Evolutionary conservation across 2,113 vertebrate species (phyloP).

Genomic region (Pleuronectes platessa): DNA sequence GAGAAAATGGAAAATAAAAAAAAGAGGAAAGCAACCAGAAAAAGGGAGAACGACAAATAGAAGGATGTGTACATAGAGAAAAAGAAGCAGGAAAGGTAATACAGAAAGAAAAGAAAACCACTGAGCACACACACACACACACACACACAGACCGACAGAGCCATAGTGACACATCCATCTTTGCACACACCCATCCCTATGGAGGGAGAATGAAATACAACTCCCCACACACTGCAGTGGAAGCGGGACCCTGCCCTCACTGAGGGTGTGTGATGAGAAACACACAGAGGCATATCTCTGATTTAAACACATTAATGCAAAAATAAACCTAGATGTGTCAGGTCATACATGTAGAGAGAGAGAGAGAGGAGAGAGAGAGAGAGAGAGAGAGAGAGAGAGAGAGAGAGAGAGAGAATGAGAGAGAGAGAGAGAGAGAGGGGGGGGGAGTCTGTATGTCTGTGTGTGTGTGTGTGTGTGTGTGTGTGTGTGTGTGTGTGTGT

Average conservation of each 20-base stretch:
- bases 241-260: slow-evolving; percentile 28
- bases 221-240: slow-evolving; percentile 33
- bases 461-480: neutral
- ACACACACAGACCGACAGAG: neutral
- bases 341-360: neutral
- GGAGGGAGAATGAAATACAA: slow-evolving; percentile 30
- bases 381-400: too few relatives aligned
- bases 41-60: neutral
- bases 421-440: too few relatives aligned
- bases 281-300: neutral
- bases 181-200: too few relatives aligned
- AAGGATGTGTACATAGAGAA: neutral
- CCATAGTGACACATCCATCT: slow-evolving; percentile 17
- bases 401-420: too few relatives aligned
- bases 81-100: neutral
- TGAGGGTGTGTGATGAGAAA: slow-evolving; percentile 28
- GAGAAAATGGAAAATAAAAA: slow-evolving; percentile 16
- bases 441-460: neutral
- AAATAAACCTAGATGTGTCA: slow-evolving; percentile 6
- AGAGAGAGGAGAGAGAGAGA: too few relatives aligned
- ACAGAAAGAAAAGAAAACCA: neutral
- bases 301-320: neutral
- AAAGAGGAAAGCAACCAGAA: neutral
- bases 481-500: neutral
- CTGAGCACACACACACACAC: too few relatives aligned